These are phyloP conservation scores for Thera britannica DNA, from an alignment of 2,888 invertebrate species.

Conservation along the genomic window DNA sequence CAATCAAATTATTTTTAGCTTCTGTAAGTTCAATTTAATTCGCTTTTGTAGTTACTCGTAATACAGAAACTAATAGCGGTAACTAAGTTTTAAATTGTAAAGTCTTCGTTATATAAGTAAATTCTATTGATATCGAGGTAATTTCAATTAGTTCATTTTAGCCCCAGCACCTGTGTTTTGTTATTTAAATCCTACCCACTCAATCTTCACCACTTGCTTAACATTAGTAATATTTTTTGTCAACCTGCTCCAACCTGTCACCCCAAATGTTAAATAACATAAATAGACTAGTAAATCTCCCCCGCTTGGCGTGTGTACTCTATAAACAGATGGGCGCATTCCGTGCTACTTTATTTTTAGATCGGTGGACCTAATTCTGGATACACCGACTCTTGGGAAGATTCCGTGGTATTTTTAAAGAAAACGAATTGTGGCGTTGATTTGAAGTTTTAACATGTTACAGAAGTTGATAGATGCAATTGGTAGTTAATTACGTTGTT, in stretches of 20 bases:
- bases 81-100: not conserved
- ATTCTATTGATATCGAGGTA: not conserved
- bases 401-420: slow-evolving; percentile 41
- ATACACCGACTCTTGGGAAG: slow-evolving; percentile 55
- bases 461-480: slow-evolving; percentile 1
- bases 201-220: slow-evolving; percentile 9
- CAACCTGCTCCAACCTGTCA: slow-evolving; percentile 68
- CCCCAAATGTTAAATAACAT: slow-evolving; percentile 47
- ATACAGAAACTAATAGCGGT: not conserved
- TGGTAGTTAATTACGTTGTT: not conserved
- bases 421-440: slow-evolving; percentile 28
- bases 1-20: not conserved
- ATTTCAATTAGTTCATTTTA: not conserved
- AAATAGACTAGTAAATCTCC: slow-evolving; percentile 66
- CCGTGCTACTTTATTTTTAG: slow-evolving; percentile 69
- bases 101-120: too few species aligned
- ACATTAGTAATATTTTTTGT: slow-evolving; percentile 48
- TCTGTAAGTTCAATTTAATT: slow-evolving; percentile 1
- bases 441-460: slow-evolving; percentile 16
- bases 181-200: not conserved
- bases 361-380: slow-evolving; percentile 69
- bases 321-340: slow-evolving; percentile 80
- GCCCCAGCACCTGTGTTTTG: slow-evolving; percentile 14
- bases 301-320: slow-evolving; percentile 67
- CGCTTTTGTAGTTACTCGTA: not conserved